Base-by-base conservation (phyloP, 2,888 invertebrate species). In the Mythimna ferrago region DNA sequence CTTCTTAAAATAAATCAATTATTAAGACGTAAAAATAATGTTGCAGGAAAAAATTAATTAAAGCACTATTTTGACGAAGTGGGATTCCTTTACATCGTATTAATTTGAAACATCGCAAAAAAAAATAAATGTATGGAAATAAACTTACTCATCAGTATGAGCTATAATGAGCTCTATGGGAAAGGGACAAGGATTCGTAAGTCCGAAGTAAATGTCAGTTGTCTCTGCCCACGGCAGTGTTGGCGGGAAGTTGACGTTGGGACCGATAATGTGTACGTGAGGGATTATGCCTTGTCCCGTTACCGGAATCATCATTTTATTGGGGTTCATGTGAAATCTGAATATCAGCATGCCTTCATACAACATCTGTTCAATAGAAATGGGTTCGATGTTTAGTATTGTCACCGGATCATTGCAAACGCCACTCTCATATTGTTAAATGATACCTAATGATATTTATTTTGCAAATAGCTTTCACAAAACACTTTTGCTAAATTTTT, bases 101-200 rank as follows among this genome's bases (percentile, higher is more conserved):
- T 66, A 57, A 48, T 38, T 14, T 21, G 3, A 53, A 56, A n/a
- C 5, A 16, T 35, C 3, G 11, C 21, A 73, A 32, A 16, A n/a
- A 48, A 16, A 26, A 9, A 7, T 26, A 1, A 32, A 32, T 32
- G 16, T 58, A 14, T 35, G 48, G 11, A 53, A 53, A 48, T 44
- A 0, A 21, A 91, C 95, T 95, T 93, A 97, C 97, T 92, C 89
- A 89, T 98, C 97, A 87, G 97, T 97, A 89, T 98, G 97, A 26
- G 97, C 93, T 91, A 97, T 97, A 88, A 97, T 97, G 64, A 98
- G 94, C 91, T 98, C 98, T 32, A 98, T 94, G 0, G 98, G 97
- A 90, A 97, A 97, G 6, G 95, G 91, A 76, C 97, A 97, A 0
- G 96, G 96, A 90, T 98, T 98, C 72, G 97, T 96, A 9, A 98